Evolutionary conservation across 2,888 invertebrate species (phyloP), one percentile per base, ranked within the genome.

Genomic region (Palloptera scutellata): DNA sequence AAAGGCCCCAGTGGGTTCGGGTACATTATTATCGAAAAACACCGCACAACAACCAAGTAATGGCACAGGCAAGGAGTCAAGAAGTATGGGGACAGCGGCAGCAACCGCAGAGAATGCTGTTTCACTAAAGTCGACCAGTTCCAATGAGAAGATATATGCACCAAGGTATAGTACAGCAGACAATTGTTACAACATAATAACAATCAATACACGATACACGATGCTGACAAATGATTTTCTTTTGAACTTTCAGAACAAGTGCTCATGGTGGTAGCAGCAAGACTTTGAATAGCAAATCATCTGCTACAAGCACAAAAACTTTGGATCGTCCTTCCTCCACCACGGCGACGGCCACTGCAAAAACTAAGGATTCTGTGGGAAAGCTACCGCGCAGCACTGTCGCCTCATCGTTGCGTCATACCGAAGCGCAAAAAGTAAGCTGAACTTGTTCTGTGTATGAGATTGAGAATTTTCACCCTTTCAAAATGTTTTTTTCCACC

Each of bases 361-460:
- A 69, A 60, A 48, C 66, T 20, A 73, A 70, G 54, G 70, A 72
- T 20, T 30, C 30, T 30, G 1, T 61, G 1, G 1, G 43, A 19
- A 70, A 69, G 63, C 30, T 60, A 15, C 72, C 73, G 9, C 70
- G 73, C 45, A 48, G 68, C 41, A 72, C 73, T 0, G 66, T 72
- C 1, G 68, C 75, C 12, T 80, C 81, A 5, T 68, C 75, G 19
- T 75, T 79, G 71, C 78, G 79, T 0, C 79, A 81, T 63, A 69
- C 74, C 11, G 81, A 80, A 67, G 81, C 77, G n/a, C 80, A 81
- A 66, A 77, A 78, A 72, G 81, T 81, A 75, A 76, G 78, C 71
- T 61, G 66, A 69, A 59, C 54, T n/a, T 30, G n/a, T 43, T 0
- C 13, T 78, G 79, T 76, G 76, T 12, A 61, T 76, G 6, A 78